A percentile compares a stretch with the other conserved stretches of the same genome.
Conservation (phyloP, 1,140 invertebrate species). For the Calliopsis andreniformis region DNA sequence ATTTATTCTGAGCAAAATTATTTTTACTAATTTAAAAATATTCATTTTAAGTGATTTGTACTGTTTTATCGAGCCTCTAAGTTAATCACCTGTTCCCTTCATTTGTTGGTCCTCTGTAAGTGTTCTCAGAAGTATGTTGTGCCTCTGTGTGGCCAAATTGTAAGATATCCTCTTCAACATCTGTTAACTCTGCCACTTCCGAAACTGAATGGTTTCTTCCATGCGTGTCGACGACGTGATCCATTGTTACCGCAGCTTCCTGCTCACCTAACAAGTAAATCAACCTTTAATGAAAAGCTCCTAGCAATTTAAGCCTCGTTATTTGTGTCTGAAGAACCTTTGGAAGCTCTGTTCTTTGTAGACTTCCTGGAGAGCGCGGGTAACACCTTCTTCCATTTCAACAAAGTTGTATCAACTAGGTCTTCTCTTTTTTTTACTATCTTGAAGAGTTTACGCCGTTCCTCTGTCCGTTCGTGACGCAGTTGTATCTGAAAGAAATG, state of each 20-base stretch:
- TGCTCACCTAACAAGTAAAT: background rate
- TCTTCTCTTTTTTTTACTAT: conserved; percentile 87
- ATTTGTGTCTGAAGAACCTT: conserved; percentile 3
- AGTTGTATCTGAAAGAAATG: conserved; percentile 87
- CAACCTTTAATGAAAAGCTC: background rate
- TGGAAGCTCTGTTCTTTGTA: background rate
- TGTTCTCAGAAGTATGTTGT: background rate
- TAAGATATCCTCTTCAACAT: conserved; percentile 64
- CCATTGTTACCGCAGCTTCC: conserved; percentile 5
- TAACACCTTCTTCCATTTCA: conserved; percentile 87
- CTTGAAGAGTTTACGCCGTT: conserved; percentile 95
- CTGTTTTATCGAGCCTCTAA: too few relatives aligned
- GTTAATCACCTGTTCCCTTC: conserved; percentile 2
- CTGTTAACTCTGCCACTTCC: conserved; percentile 62
- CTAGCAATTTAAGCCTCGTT: background rate
- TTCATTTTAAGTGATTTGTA: too few relatives aligned
- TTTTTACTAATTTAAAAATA: too few relatives aligned
- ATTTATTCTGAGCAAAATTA: too few relatives aligned
- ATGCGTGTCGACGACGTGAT: conserved; percentile 11
- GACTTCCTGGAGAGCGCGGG: conserved; percentile 79
- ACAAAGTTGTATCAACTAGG: conserved; percentile 83
- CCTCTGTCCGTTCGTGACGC: conserved; percentile 94
- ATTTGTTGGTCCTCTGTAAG: background rate
- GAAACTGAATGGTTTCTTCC: conserved; percentile 35
- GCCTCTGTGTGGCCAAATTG: conserved; percentile 47